Evolutionary conservation across 2,888 invertebrate species (phyloP), one percentile per base, ranked within the genome.

Genomic region (Euproctis similis): DNA sequence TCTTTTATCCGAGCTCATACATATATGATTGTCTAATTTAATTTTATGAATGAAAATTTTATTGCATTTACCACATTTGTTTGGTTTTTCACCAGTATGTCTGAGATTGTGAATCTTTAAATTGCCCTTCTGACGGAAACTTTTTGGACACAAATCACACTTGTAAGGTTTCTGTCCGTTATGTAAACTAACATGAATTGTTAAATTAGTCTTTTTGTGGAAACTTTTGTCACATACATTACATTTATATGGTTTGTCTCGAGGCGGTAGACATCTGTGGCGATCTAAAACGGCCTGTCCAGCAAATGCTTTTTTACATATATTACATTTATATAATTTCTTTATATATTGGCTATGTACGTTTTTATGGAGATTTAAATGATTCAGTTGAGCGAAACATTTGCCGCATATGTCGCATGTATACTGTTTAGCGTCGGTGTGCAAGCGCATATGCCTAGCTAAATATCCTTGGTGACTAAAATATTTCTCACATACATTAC

Each of bases 151-250:
- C 4, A 21, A 8, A 11, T 30, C 13, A 27, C 34, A 34, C 4
- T 12, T 3, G 24, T 7, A 31, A 1, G 34, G 34, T 27, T 31
- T 34, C 9, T 28, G 24, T 8, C 28, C 30, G n/a, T 24, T 34
- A 8, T 34, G 34, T 17, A 12, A 17, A 3, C 21, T 10, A n/a
- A 21, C 9, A 13, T 34, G 34, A 7, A 7, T 23, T 12, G 18
- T 30, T 8, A 30, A 14, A 9, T 14, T n/a, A 12, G 14, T 22
- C 6, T 23, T 27, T 1, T 10, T 12, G 12, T 13, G 30, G 5
- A 28, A 26, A 24, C 24, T 10, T 8, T 30, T 26, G 1, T 13
- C 12, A 14, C 34, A 34, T 11, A 30, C 7, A 8, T 17, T 2
- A 35, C 35, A 35, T 12, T 16, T 12, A 6, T 24, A 24, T 3